These are phyloP conservation scores for Epizoanthus ramosus DNA, from an alignment of 92 coral and sea anemone species.

Conservation along the genomic window DNA sequence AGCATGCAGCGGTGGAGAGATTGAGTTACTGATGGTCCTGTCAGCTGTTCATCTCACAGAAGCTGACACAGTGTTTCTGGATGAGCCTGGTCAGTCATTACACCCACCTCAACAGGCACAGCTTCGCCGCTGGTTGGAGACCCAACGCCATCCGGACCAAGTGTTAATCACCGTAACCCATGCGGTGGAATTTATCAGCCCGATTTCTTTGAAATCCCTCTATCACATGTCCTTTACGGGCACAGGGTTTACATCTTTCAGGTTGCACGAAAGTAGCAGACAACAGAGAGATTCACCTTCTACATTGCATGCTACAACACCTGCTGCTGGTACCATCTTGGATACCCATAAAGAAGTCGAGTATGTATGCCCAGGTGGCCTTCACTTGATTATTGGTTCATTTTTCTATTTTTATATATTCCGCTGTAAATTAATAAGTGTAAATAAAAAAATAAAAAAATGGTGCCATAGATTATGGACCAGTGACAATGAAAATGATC, in stretches of 20 bases:
- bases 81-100: constrained; percentile 37
- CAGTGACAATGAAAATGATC: too few species aligned
- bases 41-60: constrained; percentile 14
- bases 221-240: constrained; percentile 39
- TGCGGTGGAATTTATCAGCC: constrained; percentile 43
- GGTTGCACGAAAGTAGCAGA: neutral
- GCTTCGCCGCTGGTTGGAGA: constrained; percentile 50
- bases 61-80: constrained; percentile 30
- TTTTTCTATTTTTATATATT: neutral
- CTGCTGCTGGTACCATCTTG: neutral
- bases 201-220: constrained; percentile 7
- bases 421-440: too few species aligned
- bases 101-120: constrained; percentile 51
- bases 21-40: constrained; percentile 30
- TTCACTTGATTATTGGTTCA: neutral
- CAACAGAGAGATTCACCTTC: too few species aligned
- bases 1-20: constrained; percentile 24
- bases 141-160: constrained; percentile 9
- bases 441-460: too few species aligned
- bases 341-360: neutral
- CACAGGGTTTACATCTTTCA: constrained; percentile 12
- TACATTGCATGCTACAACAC: neutral
- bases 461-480: too few species aligned
- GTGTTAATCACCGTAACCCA: constrained; percentile 38
- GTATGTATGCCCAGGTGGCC: neutral